Evolutionary conservation across 2,888 invertebrate species (phyloP), one percentile per base, ranked within the genome.

Genomic region (Hyppa rectilinea): DNA sequence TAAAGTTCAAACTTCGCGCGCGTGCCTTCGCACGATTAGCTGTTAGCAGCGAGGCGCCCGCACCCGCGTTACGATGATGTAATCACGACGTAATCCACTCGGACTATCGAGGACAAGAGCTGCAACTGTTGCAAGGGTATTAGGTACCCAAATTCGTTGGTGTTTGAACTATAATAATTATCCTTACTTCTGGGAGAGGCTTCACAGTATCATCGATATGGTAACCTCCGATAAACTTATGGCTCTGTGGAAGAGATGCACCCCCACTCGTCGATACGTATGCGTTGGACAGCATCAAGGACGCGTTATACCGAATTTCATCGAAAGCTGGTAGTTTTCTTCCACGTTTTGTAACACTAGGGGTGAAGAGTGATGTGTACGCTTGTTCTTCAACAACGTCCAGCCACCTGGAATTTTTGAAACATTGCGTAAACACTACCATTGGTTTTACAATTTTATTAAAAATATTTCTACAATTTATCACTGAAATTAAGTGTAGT

Each of bases 171-270:
- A n/a, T 6, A 31, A 23, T 23, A 6, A n/a, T 36, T 2, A 12
- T 58, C 1, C 43, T 52, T 79, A 92, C 92, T 75, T 88, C 76
- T 12, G 94, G 89, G 60, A 94, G 84, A 14, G 93, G 91, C 45
- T 88, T 83, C 4, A 88, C 61, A 3, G 87, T 72, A 10, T 87
- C 81, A 3, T 91, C 84, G 38, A 94, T 91, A 59, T 94, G 93
- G 62, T 92, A 93, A 17, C 94, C 94, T 34, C 89, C 93, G 45
- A 94, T 83, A 6, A 86, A 65, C 61, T 89, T 91, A 64, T 90
- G 93, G 53, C 81, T 91, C 49, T 90, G 92, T 0, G 94, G 94
- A 12, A 93, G 53, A 4, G 85, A 81, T 1, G 83, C 75, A 0
- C 89, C 78, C 5, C 75, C 75, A 3, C 91, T 91, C 4, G 89